Conservation (phyloP, 1,140 invertebrate genomes). For the Drosophila insularis region DNA sequence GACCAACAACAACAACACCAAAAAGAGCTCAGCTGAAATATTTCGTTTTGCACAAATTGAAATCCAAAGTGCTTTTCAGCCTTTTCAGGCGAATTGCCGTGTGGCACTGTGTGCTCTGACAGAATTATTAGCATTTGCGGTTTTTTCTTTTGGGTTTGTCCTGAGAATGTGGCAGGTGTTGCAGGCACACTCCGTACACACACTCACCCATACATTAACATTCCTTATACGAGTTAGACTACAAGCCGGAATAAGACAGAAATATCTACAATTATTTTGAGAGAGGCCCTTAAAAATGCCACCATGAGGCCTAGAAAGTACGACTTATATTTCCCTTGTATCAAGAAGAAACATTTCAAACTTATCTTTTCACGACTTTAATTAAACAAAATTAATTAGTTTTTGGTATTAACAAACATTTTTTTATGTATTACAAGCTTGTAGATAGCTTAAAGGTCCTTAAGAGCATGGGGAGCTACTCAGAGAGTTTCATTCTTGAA, state of each 20-base stretch:
- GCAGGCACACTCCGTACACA: conserved; percentile 17
- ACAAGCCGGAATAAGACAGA: conserved; percentile 16
- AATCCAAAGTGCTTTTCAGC: conserved; percentile 77
- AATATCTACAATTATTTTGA: conserved; percentile 12
- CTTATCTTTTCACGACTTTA: neutral
- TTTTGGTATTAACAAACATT: no score
- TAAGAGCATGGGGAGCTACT: no score
- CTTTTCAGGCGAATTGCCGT: conserved; percentile 48
- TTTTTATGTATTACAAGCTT: no score
- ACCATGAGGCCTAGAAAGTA: neutral
- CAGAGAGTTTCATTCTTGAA: no score
- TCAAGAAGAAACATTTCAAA: neutral
- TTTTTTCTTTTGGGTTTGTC: conserved; percentile 36
- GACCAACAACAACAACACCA: neutral
- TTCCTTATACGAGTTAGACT: conserved; percentile 16
- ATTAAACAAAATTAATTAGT: neutral
- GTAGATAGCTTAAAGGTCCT: no score
- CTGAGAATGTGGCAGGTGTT: conserved; percentile 66
- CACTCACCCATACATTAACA: conserved; percentile 1
- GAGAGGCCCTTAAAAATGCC: neutral
- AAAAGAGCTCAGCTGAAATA: conserved; percentile 76
- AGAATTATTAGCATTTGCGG: conserved; percentile 79
- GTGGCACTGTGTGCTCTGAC: conserved; percentile 56
- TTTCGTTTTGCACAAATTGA: conserved; percentile 78
- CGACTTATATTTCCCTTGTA: neutral